phyloP scores from a whole-genome alignment of 1,140 invertebrate genomes.

The Trinorchestia longiramus region DNA sequence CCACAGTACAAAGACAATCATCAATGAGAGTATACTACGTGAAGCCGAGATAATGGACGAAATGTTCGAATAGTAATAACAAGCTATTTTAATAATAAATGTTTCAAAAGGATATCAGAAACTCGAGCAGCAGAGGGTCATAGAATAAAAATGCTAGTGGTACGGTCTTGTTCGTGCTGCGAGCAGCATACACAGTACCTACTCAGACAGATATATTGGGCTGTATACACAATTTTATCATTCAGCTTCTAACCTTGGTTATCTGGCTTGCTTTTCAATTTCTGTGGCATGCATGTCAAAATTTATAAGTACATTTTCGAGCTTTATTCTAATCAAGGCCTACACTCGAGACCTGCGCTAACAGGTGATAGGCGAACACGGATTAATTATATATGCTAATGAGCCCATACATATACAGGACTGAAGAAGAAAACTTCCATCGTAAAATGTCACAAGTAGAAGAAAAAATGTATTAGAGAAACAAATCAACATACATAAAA shows the following conservation, averaged over 20 bases:
- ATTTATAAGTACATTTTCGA: background rate
- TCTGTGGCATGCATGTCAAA: background rate
- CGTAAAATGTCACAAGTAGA: background rate
- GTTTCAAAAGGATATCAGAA: background rate
- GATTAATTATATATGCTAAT: background rate
- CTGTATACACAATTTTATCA: background rate
- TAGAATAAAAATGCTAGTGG: too few relatives aligned
- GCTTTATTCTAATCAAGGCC: background rate
- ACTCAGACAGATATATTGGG: background rate
- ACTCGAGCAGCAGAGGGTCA: background rate
- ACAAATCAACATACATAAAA: background rate
- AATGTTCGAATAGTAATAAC: background rate
- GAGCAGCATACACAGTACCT: background rate
- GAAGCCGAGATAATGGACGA: background rate
- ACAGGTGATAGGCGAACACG: too few relatives aligned
- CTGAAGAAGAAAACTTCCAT: background rate
- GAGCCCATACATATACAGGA: too few relatives aligned
- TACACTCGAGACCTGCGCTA: background rate
- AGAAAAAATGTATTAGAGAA: background rate
- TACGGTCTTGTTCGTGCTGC: background rate
- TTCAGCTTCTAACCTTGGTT: background rate
- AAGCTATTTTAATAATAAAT: background rate
- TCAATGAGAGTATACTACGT: too few relatives aligned
- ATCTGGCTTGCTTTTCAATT: background rate
- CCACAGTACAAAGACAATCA: too few relatives aligned